A percentile compares a stretch with the other conserved stretches of the same genome.
Conservation (phyloP, 2,888 invertebrate species). For the Hypomecis atomaria region DNA sequence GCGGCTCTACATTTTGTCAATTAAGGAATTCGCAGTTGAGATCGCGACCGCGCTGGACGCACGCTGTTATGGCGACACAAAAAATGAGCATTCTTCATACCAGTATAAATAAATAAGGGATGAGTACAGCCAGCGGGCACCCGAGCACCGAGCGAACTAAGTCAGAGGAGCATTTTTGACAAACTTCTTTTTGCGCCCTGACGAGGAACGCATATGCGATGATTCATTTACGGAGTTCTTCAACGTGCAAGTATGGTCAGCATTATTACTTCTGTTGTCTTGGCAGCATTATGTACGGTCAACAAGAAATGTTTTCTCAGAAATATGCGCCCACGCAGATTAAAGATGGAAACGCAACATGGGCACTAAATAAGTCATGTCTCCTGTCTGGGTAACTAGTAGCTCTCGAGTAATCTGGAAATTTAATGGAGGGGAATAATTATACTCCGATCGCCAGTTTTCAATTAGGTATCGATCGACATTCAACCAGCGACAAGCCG, state of each 20-base stretch:
- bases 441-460: slow-evolving; percentile 35
- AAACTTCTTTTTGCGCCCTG: slow-evolving; percentile 79
- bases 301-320: slow-evolving; percentile 82
- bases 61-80: slow-evolving; percentile 73
- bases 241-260: slow-evolving; percentile 78
- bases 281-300: slow-evolving; percentile 77
- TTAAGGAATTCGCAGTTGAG: slow-evolving; percentile 76
- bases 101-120: slow-evolving; percentile 84
- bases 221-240: slow-evolving; percentile 83
- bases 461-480: slow-evolving; percentile 23
- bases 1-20: slow-evolving; percentile 76
- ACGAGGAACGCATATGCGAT: slow-evolving; percentile 82
- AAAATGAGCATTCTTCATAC: slow-evolving; percentile 79
- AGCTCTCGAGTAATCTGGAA: slow-evolving; percentile 63
- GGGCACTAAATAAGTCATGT: slow-evolving; percentile 82
- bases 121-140: slow-evolving; percentile 71
- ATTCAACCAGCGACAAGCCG: slow-evolving; percentile 16
- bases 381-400: slow-evolving; percentile 72
- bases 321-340: slow-evolving; percentile 83
- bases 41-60: slow-evolving; percentile 60
- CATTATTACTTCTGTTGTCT: slow-evolving; percentile 83
- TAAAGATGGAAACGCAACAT: slow-evolving; percentile 81
- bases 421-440: slow-evolving; percentile 60
- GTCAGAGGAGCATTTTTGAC: slow-evolving; percentile 79
- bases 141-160: slow-evolving; percentile 65